Evolutionary conservation across 2,797 vertebrate genomes (phyloP).

Genomic region (Tamandua tetradactyla): DNA sequence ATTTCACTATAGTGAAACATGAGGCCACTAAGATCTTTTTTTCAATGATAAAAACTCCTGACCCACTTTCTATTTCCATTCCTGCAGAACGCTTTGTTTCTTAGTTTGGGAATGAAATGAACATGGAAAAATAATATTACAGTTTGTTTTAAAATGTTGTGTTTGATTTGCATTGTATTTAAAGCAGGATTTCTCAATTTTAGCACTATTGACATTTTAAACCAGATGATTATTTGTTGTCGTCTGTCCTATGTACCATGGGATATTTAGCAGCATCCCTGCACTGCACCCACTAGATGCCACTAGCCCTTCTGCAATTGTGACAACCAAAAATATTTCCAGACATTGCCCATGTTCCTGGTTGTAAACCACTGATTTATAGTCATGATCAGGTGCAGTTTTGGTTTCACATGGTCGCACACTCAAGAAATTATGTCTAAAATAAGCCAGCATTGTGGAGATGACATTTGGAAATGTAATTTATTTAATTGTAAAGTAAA

Average conservation of each 20-base stretch:
- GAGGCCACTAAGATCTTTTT: not conserved
- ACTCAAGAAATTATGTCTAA: not conserved
- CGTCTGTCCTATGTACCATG: not conserved
- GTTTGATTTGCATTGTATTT: not conserved
- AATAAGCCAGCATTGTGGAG: not conserved
- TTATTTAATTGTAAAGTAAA: slow-evolving; percentile 54
- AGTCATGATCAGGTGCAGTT: not conserved
- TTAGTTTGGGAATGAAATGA: not conserved
- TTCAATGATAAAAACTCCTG: not conserved
- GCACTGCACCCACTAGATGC: not conserved
- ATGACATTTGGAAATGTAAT: not conserved
- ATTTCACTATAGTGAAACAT: not conserved
- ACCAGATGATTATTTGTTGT: not conserved
- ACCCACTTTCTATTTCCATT: not conserved
- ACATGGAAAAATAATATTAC: not conserved
- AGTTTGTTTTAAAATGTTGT: not conserved
- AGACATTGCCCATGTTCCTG: not conserved
- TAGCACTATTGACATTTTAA: not conserved
- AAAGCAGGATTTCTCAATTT: not conserved
- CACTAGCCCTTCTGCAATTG: not conserved
- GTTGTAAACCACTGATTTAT: not conserved
- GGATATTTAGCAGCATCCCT: not conserved
- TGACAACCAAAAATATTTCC: not conserved
- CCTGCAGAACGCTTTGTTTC: not conserved
- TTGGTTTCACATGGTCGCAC: not conserved